Evolutionary conservation across 1,140 invertebrate genomes (phyloP), one percentile per base, ranked within the genome.

Genomic region (Centruroides sculpturatus): DNA sequence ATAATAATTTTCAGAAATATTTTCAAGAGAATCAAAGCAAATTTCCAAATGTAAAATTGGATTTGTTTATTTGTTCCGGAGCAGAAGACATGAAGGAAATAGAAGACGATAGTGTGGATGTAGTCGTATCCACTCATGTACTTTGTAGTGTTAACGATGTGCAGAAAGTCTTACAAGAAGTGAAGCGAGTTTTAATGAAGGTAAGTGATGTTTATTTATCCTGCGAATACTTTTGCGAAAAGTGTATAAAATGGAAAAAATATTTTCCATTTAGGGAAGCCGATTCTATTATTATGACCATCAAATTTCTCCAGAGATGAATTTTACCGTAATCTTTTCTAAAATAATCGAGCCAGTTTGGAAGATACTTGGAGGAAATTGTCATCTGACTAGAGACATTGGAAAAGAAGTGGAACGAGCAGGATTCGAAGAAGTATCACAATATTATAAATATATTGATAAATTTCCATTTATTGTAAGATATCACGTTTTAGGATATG

Each of bases 41-140:
- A 23, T 23, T 23, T 23, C 23, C 23, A 23, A 23, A 23, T 23
- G 23, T 23, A 2, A 23, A 23, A 23, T 23, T 23, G 23, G 23
- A 23, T 23, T 23, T 23, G 23, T 23, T 23, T 23, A 23, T 23
- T 23, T 23, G 23, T 23, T 23, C 23, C 23, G 23, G 23, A 23
- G 71, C 69, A 4, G 71, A 73, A 61, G 60, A 72, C 36, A 69
- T 73, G 68, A 56, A 55, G 13, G 62, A 63, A 4, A 56, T 74
- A 12, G 52, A 64, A 13, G 68, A 70, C 55, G 62, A 68, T 59
- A 69, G 65, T 41, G 60, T 71, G 50, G 73, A 74, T 60, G 69
- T 68, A 10, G 70, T 72, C 12, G 68, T 73, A 3, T 69, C 66
- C 55, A 70, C 72, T n/a, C 59, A 69, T 8, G 69, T 72, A 0